A percentile compares a stretch with the other conserved stretches of the same genome.
Conservation (phyloP, 1,140 invertebrate species). For the Aphis craccivora region DNA sequence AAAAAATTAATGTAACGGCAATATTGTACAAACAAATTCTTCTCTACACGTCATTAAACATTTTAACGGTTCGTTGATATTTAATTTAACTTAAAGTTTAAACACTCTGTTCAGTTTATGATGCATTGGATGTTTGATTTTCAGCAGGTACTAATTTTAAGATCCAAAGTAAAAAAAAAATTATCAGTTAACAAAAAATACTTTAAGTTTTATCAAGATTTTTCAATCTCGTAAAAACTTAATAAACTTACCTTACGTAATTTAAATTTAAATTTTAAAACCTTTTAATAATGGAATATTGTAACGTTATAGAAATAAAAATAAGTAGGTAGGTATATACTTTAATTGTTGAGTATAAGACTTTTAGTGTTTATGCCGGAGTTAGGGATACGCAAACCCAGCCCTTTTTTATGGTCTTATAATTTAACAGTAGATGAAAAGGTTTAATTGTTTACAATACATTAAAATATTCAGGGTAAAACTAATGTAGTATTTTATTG, state of each 20-base stretch:
- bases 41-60: conserved; percentile 14
- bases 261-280: conserved; percentile 10
- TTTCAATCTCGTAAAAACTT: neutral
- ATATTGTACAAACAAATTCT: neutral
- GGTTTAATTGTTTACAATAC: neutral
- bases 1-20: neutral
- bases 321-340: neutral
- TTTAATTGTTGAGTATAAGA: conserved; percentile 6
- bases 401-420: neutral
- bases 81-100: neutral
- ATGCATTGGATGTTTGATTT: neutral
- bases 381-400: neutral
- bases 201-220: neutral
- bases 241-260: neutral
- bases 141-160: neutral
- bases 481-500: conserved; percentile 8
- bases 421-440: neutral
- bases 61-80: conserved; percentile 6
- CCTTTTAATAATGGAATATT: neutral
- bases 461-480: neutral
- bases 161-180: neutral
- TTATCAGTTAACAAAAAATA: neutral
- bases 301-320: neutral
- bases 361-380: neutral
- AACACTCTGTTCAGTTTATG: conserved; percentile 8